Base-by-base conservation (phyloP, 1,140 invertebrate genomes). In the Drosophila sulfurigaster region DNA sequence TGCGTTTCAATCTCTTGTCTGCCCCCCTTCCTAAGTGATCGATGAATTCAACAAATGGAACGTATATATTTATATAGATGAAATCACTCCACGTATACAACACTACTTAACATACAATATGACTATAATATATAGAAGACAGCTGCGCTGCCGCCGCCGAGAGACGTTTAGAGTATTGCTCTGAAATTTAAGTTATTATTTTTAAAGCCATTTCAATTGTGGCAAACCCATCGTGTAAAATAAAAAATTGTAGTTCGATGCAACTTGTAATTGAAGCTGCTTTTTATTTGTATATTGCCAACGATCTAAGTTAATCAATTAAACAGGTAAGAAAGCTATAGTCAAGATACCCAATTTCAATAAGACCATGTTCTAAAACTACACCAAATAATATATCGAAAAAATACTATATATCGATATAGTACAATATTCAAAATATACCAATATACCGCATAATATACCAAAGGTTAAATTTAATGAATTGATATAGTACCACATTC, bases 191-290 rank as follows among this genome's bases (percentile, higher is more conserved):
- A 66, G 69, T 81, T 81, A 56, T 78, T 63, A 46, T 49, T 77
- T 80, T 80, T 63, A 78, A 78, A 69, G 38, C 38, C 30, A 73
- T 68, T 81, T 65, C 66, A 74, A 64, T 68, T 74, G 59, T 54
- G 51, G 69, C 79, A 66, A 67, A 66, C 62, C 28, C 56, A 70
- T 80, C 64, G 74, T 76, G 65, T 75, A 78, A 81, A 81, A 73
- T 72, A 71, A 64, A 73, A 73, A 77, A 81, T 78, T 74, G 45
- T 77, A 69, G 79, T 81, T 81, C 71, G 48, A 49, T 32, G 28
- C 51, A 35, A 54, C 51, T 35, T 54, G 28, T 54, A 30, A 30
- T 52, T 32, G 13, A 52, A 2, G 25, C 16, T 28, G 3, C 4
- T 4, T 51, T 4, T 28, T n/a, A 25, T 28, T 11, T 11, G 8